Evolutionary conservation across 2,113 vertebrate genomes (phyloP).

Genomic region (Chunga burmeisteri): DNA sequence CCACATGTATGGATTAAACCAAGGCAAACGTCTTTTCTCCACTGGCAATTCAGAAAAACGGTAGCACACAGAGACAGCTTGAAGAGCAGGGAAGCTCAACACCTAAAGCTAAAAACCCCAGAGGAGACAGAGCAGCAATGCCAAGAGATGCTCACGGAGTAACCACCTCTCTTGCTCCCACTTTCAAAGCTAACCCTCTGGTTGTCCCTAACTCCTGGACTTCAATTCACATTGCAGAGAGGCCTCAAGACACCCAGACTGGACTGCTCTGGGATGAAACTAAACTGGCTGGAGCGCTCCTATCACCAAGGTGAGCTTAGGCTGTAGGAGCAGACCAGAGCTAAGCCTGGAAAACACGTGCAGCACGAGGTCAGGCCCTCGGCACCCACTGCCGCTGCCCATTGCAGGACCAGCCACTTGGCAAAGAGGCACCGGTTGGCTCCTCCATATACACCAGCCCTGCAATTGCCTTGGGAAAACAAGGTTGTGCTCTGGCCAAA

Average conservation of each 20-base stretch:
- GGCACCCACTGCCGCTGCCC: not conserved
- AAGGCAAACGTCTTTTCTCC: not conserved
- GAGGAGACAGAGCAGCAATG: not conserved
- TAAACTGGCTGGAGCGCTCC: not conserved
- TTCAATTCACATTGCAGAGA: not conserved
- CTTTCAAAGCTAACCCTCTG: not conserved
- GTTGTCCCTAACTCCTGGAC: not conserved
- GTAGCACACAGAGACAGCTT: not conserved
- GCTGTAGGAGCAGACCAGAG: not conserved
- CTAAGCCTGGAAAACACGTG: not conserved
- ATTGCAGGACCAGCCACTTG: too few species aligned
- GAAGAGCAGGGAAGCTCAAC: not conserved
- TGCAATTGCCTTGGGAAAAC: not conserved
- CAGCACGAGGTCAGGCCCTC: not conserved
- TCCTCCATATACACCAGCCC: rapidly evolving
- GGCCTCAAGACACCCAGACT: not conserved
- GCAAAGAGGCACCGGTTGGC: not conserved
- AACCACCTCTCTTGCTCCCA: not conserved
- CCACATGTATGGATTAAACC: not conserved
- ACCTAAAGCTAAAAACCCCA: not conserved
- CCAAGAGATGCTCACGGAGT: not conserved
- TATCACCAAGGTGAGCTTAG: not conserved
- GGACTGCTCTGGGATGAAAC: not conserved
- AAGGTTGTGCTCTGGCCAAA: not conserved
- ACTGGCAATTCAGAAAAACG: not conserved